phyloP scores from a whole-genome alignment of 2,797 vertebrate species.

The Valencia hispanica region DNA sequence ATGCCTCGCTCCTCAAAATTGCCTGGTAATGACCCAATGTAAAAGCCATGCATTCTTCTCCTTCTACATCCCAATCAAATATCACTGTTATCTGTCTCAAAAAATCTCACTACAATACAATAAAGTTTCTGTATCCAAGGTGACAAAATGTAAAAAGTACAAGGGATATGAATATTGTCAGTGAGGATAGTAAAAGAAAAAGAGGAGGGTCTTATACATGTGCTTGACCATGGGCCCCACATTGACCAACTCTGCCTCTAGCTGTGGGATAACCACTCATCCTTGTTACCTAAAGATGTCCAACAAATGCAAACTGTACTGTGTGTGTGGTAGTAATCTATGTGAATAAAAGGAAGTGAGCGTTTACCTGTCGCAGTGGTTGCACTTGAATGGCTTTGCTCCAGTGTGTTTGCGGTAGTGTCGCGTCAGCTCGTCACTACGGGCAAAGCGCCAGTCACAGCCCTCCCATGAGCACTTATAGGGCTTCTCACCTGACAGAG shows the following conservation, averaged over 20 bases:
- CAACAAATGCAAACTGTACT: background rate
- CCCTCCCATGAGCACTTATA: conserved; percentile 98
- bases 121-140: background rate
- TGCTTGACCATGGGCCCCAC: background rate
- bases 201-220: background rate
- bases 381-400: conserved; percentile 97
- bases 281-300: background rate
- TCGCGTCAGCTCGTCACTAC: conserved; percentile 93
- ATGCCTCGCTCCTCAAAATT: too few species aligned
- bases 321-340: background rate
- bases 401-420: conserved; percentile 99
- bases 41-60: background rate
- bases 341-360: background rate
- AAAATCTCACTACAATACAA: background rate
- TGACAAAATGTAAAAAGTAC: background rate
- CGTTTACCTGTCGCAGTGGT: conserved; percentile 95
- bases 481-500: conserved; percentile 91
- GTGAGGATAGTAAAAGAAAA: background rate
- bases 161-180: background rate
- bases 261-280: background rate
- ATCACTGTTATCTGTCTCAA: background rate
- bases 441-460: conserved; percentile 96
- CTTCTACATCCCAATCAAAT: background rate
- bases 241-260: background rate
- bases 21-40: too few species aligned